A percentile compares a stretch with the other conserved stretches of the same genome.
These are phyloP conservation scores for Busseola fusca DNA, from an alignment of 2,888 invertebrate genomes.

Conservation along the genomic window DNA sequence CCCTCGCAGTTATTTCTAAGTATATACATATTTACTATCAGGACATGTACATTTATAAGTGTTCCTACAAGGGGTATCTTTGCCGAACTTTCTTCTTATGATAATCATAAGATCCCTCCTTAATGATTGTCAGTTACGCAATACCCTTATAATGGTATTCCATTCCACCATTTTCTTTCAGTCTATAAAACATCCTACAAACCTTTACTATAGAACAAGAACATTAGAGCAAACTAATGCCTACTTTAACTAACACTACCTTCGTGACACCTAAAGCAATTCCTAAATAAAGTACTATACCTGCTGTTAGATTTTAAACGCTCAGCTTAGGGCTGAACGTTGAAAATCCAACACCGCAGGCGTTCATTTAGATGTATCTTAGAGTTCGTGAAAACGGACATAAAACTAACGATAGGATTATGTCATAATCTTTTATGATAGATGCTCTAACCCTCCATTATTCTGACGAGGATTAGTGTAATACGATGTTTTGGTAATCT, in stretches of 20 bases:
- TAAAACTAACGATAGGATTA: slow-evolving; percentile 34
- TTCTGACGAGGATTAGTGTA: slow-evolving; percentile 19
- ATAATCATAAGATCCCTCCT: no score
- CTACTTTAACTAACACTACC: neutral
- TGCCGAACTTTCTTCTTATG: neutral
- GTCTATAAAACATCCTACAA: neutral
- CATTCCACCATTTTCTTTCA: neutral
- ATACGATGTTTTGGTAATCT: slow-evolving; percentile 28
- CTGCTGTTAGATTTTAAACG: neutral
- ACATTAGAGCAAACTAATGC: neutral
- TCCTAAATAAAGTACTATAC: neutral
- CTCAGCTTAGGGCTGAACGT: neutral
- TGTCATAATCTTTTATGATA: slow-evolving; percentile 40
- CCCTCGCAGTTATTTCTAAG: no score
- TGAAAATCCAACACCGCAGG: neutral
- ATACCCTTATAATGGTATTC: neutral
- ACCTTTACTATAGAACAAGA: slow-evolving; percentile 18
- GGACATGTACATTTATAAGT: no score
- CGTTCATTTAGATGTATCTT: neutral
- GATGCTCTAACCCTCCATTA: slow-evolving; percentile 10
- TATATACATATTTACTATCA: no score
- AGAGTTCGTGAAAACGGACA: neutral
- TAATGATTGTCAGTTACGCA: neutral
- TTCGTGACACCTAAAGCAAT: neutral
- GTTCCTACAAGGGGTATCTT: no score